Conservation (phyloP, 2,797 vertebrate species). For the Sebastes hopkinsi region DNA sequence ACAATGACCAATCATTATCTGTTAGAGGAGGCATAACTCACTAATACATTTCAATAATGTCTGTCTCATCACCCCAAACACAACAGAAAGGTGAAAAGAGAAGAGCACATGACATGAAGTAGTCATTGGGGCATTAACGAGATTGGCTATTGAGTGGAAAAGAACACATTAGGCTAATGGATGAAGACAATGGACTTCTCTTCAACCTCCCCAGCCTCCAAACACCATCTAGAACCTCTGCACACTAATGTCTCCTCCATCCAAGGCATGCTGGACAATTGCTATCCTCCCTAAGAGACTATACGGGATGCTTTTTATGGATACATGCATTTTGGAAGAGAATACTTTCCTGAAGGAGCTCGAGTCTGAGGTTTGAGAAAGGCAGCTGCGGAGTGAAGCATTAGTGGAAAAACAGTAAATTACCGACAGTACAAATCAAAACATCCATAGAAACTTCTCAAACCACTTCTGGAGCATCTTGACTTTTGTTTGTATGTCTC, state of each 20-base stretch:
- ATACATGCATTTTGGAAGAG: conserved; percentile 13
- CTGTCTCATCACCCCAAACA: conserved; percentile 32
- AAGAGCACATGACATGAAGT: conserved; percentile 37
- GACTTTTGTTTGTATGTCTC: background rate
- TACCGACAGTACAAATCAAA: background rate
- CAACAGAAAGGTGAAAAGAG: conserved; percentile 46
- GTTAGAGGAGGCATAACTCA: conserved; percentile 10
- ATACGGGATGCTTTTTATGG: conserved; percentile 27
- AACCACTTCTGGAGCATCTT: background rate
- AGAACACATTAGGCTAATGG: conserved; percentile 79
- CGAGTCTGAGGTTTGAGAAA: background rate
- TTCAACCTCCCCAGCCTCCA: conserved; percentile 43
- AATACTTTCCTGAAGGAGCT: background rate
- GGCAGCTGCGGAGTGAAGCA: background rate
- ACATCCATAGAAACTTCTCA: background rate
- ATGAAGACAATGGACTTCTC: conserved; percentile 49
- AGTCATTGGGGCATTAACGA: conserved; percentile 47
- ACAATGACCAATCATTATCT: background rate
- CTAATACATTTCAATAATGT: background rate
- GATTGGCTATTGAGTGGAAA: conserved; percentile 55
- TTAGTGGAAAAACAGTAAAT: background rate
- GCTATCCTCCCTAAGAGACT: conserved; percentile 23
- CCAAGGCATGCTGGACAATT: conserved; percentile 26
- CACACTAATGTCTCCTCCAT: conserved; percentile 63
- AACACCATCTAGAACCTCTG: conserved; percentile 52